Base-by-base conservation (phyloP, 1,140 invertebrate genomes). In the Apis florea region DNA sequence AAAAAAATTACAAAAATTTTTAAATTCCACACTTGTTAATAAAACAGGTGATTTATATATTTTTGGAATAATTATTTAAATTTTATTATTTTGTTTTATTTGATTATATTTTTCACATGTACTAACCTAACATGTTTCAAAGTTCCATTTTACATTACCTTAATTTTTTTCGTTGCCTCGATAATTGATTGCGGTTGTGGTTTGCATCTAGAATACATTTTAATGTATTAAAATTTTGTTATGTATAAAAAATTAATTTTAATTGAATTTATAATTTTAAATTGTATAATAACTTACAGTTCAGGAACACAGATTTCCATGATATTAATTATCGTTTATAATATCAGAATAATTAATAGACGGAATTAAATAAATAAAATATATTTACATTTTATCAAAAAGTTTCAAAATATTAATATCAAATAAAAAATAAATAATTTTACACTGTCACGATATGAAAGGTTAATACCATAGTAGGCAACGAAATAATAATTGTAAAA, bases 141-240 rank as follows among this genome's bases (percentile, higher is more conserved):
- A 51, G 8, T 51, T 51, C 17, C 15, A 51, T 51, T 68, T 75
- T 17, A 79, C 67, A 89, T 91, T 87, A 93, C 92, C 19, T 88
- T 87, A 79, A 92, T 89, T 89, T 91, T 92, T 86, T 92, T 92
- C 66, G 90, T 90, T 2, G 88, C 83, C 26, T 90, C 86, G 15
- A 93, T 87, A 58, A 91, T 72, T 1, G 90, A 91, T 26, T 59
- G 83, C 4, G 81, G n/a, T 49, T 24, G 66, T 17, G 49, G 66
- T 12, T 68, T 79, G 73, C 26, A 83, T 31, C 78, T 85, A n/a
- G 24, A 74, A 83, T 70, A n/a, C 1, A 24, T 26, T 26, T 3
- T 54, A 74, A 40, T 31, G 26, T 40, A 40, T 66, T 58, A 17
- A n/a, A n/a, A 59, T 17, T 17, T 49, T 10, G 26, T 11, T 24